phyloP scores from a whole-genome alignment of 1,140 invertebrate genomes.

The Bombus fervidus region DNA sequence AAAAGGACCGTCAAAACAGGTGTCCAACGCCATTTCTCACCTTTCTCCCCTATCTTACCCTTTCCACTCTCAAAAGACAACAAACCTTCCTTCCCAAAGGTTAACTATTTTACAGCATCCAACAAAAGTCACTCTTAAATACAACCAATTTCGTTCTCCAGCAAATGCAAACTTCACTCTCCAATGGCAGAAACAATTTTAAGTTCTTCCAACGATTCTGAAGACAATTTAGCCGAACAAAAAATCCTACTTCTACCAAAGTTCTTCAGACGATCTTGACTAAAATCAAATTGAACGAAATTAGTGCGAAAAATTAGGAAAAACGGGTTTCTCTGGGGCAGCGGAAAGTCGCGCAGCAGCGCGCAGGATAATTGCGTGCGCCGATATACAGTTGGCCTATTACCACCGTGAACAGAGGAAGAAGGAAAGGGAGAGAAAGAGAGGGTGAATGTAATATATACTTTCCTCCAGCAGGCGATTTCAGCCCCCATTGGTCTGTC shows the following conservation, averaged over 20 bases:
- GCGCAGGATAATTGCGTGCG: constrained; percentile 74
- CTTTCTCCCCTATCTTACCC: not conserved
- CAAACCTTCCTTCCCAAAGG: not conserved
- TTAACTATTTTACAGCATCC: not conserved
- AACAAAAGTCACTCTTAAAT: not conserved
- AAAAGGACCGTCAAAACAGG: constrained; percentile 23
- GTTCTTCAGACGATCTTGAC: not conserved
- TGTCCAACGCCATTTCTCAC: constrained; percentile 6
- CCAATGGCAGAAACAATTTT: no score
- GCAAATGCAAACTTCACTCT: no score
- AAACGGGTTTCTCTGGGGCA: no score
- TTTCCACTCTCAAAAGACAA: not conserved
- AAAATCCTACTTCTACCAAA: not conserved
- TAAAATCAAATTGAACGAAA: not conserved
- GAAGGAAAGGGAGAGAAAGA: not conserved
- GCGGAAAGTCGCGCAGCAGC: constrained; percentile 46
- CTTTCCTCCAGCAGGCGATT: constrained; percentile 63
- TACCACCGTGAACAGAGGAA: constrained; percentile 49
- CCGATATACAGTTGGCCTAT: constrained; percentile 74
- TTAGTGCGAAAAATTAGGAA: not conserved
- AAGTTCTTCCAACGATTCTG: no score
- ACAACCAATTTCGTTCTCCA: not conserved
- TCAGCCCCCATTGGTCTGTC: constrained; percentile 9
- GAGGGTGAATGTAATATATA: constrained; percentile 45
- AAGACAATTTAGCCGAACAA: not conserved